These are phyloP conservation scores for Aphelinus atriplicis DNA, from an alignment of 1,140 invertebrate species.

Conservation along the genomic window DNA sequence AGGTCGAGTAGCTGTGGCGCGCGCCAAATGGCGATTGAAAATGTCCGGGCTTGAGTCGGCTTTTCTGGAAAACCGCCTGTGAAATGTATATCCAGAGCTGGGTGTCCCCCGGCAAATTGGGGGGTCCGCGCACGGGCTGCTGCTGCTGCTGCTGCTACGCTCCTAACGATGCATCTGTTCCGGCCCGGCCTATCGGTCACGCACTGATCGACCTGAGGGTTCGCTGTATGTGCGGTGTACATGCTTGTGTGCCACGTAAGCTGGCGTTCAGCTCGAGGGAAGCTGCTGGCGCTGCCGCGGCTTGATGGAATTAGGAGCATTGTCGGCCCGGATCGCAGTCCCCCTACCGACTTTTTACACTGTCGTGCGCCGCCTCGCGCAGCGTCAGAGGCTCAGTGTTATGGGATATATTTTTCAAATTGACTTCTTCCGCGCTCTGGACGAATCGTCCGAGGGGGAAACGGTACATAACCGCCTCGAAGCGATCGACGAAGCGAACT, in stretches of 20 bases:
- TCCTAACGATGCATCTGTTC: slow-evolving; percentile 40
- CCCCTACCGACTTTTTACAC: too few relatives aligned
- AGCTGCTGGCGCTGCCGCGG: too few relatives aligned
- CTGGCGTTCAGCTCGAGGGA: too few relatives aligned
- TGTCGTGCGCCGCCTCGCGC: too few relatives aligned
- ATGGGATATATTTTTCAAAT: too few relatives aligned
- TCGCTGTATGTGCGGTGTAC: not conserved
- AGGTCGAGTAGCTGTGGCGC: not conserved
- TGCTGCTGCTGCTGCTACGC: not conserved
- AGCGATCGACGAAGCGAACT: too few relatives aligned
- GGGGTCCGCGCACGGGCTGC: slow-evolving; percentile 19
- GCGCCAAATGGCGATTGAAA: slow-evolving; percentile 16
- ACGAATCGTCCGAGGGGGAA: too few relatives aligned
- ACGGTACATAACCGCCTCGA: too few relatives aligned
- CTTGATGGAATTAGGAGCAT: slow-evolving; percentile 12
- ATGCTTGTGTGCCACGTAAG: not conserved
- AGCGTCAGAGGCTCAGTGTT: too few relatives aligned
- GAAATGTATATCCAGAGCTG: slow-evolving; percentile 1
- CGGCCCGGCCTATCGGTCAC: slow-evolving; percentile 23
- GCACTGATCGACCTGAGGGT: slow-evolving; percentile 13
- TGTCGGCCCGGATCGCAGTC: not conserved
- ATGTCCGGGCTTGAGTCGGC: not conserved
- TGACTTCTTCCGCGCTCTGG: too few relatives aligned
- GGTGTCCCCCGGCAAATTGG: slow-evolving; percentile 8
- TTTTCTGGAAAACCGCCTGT: slow-evolving; percentile 7